These are phyloP conservation scores for Platorchestia sp. DNA, from an alignment of 1,140 invertebrate genomes.

Conservation along the genomic window DNA sequence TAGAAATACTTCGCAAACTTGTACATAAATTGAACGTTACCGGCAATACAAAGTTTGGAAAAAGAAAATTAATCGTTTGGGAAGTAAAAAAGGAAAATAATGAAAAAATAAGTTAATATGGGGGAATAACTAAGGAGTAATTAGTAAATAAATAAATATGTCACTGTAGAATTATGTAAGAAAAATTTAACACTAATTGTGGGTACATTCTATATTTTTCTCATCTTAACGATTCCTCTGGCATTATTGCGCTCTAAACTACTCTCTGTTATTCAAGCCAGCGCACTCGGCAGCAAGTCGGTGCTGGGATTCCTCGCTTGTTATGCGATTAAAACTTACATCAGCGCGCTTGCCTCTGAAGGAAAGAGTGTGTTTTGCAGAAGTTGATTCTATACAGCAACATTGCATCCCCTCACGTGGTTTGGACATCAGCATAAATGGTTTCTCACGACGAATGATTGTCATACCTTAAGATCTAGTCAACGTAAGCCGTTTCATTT, in stretches of 20 bases:
- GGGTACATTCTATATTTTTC: neutral
- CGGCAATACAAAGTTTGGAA: neutral
- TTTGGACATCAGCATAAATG: neutral
- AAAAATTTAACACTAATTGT: too few relatives aligned
- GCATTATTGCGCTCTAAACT: neutral
- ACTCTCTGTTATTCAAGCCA: neutral
- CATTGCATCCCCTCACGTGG: neutral
- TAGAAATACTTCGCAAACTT: too few relatives aligned
- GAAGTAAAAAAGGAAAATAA: too few relatives aligned
- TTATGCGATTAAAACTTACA: neutral
- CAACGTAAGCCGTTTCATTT: too few relatives aligned
- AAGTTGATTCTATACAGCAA: neutral
- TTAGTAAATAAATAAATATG: neutral
- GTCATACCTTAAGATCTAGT: neutral
- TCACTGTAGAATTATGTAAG: too few relatives aligned
- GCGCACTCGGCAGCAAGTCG: too few relatives aligned
- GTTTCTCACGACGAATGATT: neutral
- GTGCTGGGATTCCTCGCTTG: neutral
- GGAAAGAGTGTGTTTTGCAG: neutral
- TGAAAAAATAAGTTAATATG: too few relatives aligned
- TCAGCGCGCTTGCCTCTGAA: neutral
- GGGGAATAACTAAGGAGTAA: neutral
- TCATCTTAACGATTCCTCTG: neutral
- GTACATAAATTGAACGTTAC: too few relatives aligned
- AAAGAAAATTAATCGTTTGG: neutral